Conservation (phyloP, 2,888 invertebrate species). For the Acholoe squamosa region DNA sequence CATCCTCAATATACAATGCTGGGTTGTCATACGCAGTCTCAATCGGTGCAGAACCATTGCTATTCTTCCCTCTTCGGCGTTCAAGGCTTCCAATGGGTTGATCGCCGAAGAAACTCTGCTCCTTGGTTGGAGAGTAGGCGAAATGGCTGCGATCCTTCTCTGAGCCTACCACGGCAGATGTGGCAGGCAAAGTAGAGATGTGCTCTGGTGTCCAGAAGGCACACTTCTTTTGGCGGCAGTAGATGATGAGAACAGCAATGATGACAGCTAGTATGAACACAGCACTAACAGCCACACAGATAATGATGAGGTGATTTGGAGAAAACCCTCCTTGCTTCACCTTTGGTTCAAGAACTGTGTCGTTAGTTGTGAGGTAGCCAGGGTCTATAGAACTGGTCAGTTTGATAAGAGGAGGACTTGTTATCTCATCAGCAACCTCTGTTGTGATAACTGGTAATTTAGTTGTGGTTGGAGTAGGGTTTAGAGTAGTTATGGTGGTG, state of each 20-base stretch:
- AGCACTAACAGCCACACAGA: slow-evolving; percentile 29
- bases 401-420: slow-evolving; percentile 1
- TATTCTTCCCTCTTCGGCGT: background rate
- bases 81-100: background rate
- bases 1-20: slow-evolving; percentile 9
- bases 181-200: background rate
- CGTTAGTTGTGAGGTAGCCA: slow-evolving; percentile 8
- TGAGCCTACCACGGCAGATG: background rate
- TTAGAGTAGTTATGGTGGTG: slow-evolving; percentile 39
- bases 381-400: slow-evolving; percentile 46
- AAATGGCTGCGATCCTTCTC: slow-evolving; percentile 51
- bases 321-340: background rate
- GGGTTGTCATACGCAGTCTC: slow-evolving; percentile 26
- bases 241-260: slow-evolving; percentile 41
- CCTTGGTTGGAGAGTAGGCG: slow-evolving; percentile 53
- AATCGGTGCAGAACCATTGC: background rate
- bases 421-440: slow-evolving; percentile 29
- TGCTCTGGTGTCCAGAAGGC: slow-evolving; percentile 63
- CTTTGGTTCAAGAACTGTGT: background rate
- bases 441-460: too few relatives aligned
- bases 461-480: background rate
- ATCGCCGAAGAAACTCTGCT: slow-evolving; percentile 8
- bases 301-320: background rate
- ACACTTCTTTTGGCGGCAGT: slow-evolving; percentile 62
- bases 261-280: slow-evolving; percentile 50